Percentiles rank a stretch among this genome's conserved stretches.
phyloP scores from a whole-genome alignment of 2,113 vertebrate species.

The Poeciliopsis retropinna region DNA sequence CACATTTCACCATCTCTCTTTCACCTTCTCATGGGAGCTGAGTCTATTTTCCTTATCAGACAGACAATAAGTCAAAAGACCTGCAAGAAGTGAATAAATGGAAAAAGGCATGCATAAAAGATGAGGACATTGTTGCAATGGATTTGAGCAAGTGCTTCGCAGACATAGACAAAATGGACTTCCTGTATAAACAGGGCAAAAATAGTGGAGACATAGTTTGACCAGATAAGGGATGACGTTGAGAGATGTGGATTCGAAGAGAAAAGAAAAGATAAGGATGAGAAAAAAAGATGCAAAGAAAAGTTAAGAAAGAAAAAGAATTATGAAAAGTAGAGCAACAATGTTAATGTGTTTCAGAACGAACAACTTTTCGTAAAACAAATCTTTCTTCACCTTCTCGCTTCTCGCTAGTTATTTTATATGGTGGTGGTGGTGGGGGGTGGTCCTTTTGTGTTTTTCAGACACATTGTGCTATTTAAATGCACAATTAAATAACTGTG shows the following conservation, averaged over 20 bases:
- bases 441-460: too few relatives aligned
- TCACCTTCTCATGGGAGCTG: conserved; percentile 26
- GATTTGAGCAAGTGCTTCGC: conserved; percentile 26
- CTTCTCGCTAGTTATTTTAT: background rate
- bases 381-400: background rate
- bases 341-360: background rate
- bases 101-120: conserved; percentile 42
- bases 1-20: conserved; percentile 11
- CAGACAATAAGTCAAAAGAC: conserved; percentile 7
- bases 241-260: background rate
- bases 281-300: conserved; percentile 2
- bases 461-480: too few relatives aligned
- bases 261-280: background rate
- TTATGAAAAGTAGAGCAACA: background rate
- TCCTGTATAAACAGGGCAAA: conserved; percentile 21
- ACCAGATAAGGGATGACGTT: conserved; percentile 17
- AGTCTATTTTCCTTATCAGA: conserved; percentile 48
- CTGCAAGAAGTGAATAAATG: conserved; percentile 18
- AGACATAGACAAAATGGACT: conserved; percentile 17
- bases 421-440: too few relatives aligned
- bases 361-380: background rate
- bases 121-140: conserved; percentile 24
- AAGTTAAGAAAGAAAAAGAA: background rate
- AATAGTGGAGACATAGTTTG: conserved; percentile 9
- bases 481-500: too few relatives aligned